Evolutionary conservation across 92 coral and sea anemone genomes (phyloP).

Genomic region (Pocillopora grandis): DNA sequence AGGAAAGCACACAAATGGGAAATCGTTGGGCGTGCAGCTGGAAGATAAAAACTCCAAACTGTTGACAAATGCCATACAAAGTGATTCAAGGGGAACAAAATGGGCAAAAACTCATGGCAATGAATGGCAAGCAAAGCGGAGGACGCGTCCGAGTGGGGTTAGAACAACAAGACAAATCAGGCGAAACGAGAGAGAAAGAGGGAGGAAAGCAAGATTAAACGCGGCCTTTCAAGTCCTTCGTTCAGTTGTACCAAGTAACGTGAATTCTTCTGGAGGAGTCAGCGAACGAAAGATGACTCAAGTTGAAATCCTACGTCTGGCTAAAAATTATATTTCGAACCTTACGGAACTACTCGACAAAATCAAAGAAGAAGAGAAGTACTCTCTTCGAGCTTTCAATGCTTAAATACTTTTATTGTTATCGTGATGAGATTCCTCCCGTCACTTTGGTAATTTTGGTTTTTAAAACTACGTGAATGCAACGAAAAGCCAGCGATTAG

Average conservation of each 20-base stretch:
- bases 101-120: conserved; percentile 18
- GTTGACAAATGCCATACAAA: background rate
- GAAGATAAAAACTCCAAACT: conserved; percentile 5
- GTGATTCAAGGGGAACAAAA: conserved; percentile 16
- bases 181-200: conserved; percentile 95
- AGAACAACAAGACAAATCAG: conserved; percentile 85
- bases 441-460: background rate
- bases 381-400: conserved; percentile 57
- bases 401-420: conserved; percentile 28
- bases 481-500: background rate
- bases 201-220: conserved; percentile 90
- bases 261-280: conserved; percentile 59
- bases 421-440: background rate
- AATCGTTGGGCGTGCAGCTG: conserved; percentile 4
- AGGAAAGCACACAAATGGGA: background rate
- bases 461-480: background rate
- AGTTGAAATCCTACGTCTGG: conserved; percentile 95
- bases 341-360: conserved; percentile 71
- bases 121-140: conserved; percentile 21
- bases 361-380: conserved; percentile 54
- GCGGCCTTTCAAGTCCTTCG: conserved; percentile 97
- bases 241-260: conserved; percentile 82
- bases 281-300: conserved; percentile 93
- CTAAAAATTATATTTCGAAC: conserved; percentile 91
- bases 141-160: conserved; percentile 33